Conservation (phyloP, 2,888 invertebrate species). For the Malthinus seriepunctatus region DNA sequence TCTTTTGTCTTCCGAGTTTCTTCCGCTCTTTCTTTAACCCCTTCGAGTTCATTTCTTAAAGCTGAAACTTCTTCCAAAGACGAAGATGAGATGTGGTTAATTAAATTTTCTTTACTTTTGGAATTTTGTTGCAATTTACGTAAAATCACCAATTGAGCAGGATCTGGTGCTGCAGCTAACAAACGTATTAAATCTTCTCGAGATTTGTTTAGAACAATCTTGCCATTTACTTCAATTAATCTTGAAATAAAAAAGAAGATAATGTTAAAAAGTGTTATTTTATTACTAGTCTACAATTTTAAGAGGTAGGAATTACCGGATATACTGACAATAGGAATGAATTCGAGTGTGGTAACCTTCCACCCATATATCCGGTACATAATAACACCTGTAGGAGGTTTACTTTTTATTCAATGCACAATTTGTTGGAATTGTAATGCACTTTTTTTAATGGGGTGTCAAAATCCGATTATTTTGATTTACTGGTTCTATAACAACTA, state of each 20-base stretch:
- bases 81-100: conserved; percentile 57
- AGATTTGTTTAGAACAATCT: conserved; percentile 68
- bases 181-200: conserved; percentile 74
- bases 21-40: conserved; percentile 63
- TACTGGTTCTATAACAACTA: too few species aligned
- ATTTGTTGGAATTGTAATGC: too few species aligned
- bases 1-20: conserved; percentile 68
- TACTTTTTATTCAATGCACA: neutral
- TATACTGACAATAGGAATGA: conserved; percentile 41
- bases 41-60: conserved; percentile 62
- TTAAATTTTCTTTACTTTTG: conserved; percentile 49
- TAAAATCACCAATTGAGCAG: conserved; percentile 68
- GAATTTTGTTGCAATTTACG: conserved; percentile 43
- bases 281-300: neutral
- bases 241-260: conserved; percentile 53
- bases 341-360: conserved; percentile 44
- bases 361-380: conserved; percentile 49
- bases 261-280: neutral
- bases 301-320: conserved; percentile 36
- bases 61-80: conserved; percentile 57
- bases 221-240: conserved; percentile 81
- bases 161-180: conserved; percentile 63
- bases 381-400: conserved; percentile 35
- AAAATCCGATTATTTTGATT: too few species aligned
- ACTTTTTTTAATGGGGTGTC: too few species aligned